Percentiles rank a stretch among this genome's conserved stretches.
Evolutionary conservation across 2,888 invertebrate species (phyloP).

Genomic region (Drosophila diplacantha): DNA sequence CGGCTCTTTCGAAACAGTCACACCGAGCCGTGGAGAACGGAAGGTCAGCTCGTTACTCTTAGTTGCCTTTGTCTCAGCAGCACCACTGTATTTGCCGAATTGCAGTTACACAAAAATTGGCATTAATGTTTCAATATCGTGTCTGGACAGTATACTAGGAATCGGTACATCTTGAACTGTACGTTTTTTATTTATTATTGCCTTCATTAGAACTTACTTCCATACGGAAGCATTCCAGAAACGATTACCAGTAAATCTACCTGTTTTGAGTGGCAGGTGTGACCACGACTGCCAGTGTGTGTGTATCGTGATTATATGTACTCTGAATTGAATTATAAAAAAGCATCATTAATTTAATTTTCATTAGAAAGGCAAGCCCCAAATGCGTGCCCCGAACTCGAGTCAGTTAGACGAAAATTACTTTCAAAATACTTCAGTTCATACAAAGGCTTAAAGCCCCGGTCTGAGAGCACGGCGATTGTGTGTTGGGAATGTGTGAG

Average conservation of each 20-base stretch:
- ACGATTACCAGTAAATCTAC: neutral
- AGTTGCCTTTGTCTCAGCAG: constrained; percentile 49
- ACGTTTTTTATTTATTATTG: neutral
- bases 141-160: neutral
- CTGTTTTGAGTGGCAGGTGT: constrained; percentile 10
- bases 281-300: neutral
- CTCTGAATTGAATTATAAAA: constrained; percentile 7
- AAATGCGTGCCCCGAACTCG: constrained; percentile 14
- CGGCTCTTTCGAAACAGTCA: constrained; percentile 60
- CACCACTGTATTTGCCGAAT: constrained; percentile 45
- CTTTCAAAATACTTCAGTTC: constrained; percentile 32
- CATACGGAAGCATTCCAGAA: neutral
- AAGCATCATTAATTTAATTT: constrained; percentile 36
- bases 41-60: constrained; percentile 62
- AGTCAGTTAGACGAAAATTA: constrained; percentile 34
- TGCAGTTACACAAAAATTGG: constrained; percentile 12
- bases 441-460: constrained; percentile 11
- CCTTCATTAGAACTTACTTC: neutral
- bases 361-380: constrained; percentile 39
- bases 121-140: neutral
- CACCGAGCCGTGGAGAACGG: constrained; percentile 59
- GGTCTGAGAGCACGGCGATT: neutral
- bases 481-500: constrained; percentile 8
- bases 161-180: neutral
- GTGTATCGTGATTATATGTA: neutral